phyloP scores from a whole-genome alignment of 2,797 vertebrate species.

The Sphaeramia orbicularis region DNA sequence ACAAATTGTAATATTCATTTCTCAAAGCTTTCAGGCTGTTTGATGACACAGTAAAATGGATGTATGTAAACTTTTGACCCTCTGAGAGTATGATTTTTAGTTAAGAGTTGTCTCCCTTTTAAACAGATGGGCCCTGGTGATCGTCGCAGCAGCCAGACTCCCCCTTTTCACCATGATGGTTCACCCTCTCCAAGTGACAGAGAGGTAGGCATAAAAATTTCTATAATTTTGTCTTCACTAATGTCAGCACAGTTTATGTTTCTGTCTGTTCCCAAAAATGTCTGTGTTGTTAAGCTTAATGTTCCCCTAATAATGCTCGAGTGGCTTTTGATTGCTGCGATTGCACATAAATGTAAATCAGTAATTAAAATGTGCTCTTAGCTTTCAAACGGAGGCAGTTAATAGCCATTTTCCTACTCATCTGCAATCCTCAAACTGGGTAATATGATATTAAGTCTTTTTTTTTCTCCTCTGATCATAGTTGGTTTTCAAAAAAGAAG shows the following conservation, averaged over 20 bases:
- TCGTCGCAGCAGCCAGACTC: slow-evolving; percentile 81
- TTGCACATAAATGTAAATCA: slow-evolving; percentile 20
- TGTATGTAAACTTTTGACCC: too few relatives aligned
- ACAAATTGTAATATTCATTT: too few relatives aligned
- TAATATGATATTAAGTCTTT: background rate
- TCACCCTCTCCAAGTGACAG: slow-evolving; percentile 83
- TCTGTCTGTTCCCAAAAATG: slow-evolving; percentile 20
- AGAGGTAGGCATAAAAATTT: slow-evolving; percentile 86
- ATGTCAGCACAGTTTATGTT: slow-evolving; percentile 17
- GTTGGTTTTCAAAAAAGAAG: background rate
- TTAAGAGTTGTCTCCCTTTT: background rate
- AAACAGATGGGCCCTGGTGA: slow-evolving; percentile 82
- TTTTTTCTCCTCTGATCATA: background rate
- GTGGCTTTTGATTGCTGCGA: slow-evolving; percentile 27
- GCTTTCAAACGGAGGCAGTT: slow-evolving; percentile 2
- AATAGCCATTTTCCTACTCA: background rate
- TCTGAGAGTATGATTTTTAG: background rate
- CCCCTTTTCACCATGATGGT: slow-evolving; percentile 85
- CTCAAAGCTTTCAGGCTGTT: too few relatives aligned
- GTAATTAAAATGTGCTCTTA: slow-evolving; percentile 1
- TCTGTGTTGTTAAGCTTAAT: slow-evolving; percentile 41
- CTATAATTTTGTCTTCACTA: slow-evolving; percentile 26
- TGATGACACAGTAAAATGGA: too few relatives aligned
- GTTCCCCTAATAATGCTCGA: slow-evolving; percentile 45
- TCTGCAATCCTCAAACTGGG: background rate